A percentile compares a stretch with the other conserved stretches of the same genome.
Conservation (phyloP, 2,797 vertebrate genomes). For the Podarcis siculus region DNA sequence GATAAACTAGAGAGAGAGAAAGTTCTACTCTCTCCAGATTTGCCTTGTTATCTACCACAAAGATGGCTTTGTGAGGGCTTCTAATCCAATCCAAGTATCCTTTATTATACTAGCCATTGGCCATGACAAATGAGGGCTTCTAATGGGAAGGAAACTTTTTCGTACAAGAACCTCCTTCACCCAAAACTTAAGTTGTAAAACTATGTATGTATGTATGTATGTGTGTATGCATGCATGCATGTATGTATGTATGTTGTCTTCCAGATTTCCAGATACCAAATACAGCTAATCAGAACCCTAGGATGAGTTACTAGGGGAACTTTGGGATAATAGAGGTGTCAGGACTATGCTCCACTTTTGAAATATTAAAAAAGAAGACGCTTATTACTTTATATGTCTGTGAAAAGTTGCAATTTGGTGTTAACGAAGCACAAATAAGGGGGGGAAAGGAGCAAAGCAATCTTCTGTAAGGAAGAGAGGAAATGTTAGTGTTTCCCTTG, state of each 20-base stretch:
- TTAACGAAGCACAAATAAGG: not conserved
- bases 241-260: too few species aligned
- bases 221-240: too few species aligned
- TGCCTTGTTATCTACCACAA: too few species aligned
- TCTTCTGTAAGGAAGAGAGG: slow-evolving; percentile 4
- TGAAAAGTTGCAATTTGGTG: not conserved
- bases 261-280: not conserved
- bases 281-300: not conserved
- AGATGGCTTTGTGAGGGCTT: too few species aligned
- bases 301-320: not conserved
- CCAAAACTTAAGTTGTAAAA: not conserved
- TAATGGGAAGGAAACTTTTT: not conserved
- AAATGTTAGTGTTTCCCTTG: not conserved
- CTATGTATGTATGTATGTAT: too few species aligned
- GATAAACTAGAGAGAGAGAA: not conserved
- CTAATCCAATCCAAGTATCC: too few species aligned
- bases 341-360: not conserved
- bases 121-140: too few species aligned
- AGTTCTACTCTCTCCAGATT: too few species aligned
- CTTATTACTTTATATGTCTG: not conserved
- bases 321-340: not conserved
- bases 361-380: not conserved
- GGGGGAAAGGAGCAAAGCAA: not conserved
- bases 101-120: too few species aligned
- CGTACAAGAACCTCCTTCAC: not conserved